Evolutionary conservation across 2,797 vertebrate species (phyloP).

Genomic region (Rhabdophis nuchalis): DNA sequence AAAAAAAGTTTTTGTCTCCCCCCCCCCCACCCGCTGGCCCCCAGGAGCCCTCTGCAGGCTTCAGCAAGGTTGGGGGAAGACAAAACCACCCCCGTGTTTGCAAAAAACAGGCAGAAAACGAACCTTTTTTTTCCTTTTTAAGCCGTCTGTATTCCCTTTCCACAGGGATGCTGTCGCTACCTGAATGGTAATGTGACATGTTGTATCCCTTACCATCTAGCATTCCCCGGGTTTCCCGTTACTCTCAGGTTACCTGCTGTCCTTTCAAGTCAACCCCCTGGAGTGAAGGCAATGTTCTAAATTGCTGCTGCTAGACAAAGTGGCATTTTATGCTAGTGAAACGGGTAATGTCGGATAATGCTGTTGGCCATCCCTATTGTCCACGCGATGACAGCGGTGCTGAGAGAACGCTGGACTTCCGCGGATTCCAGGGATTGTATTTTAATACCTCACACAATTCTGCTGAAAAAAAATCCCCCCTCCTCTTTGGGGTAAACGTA

Average conservation of each 20-base stretch:
- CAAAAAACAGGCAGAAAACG: too few species aligned
- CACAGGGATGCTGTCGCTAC: neutral
- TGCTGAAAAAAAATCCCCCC: neutral
- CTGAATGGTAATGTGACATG: neutral
- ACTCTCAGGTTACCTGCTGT: fast-evolving
- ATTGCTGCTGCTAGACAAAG: fast-evolving
- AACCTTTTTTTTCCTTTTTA: neutral
- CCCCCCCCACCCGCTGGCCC: too few species aligned
- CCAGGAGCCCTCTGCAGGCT: too few species aligned
- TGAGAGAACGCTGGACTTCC: neutral
- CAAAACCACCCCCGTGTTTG: too few species aligned
- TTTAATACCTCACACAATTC: neutral
- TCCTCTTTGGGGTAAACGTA: neutral
- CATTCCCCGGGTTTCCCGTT: neutral
- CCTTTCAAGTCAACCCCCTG: neutral
- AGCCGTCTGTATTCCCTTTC: neutral
- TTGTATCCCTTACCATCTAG: neutral
- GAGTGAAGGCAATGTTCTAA: neutral
- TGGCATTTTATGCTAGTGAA: fast-evolving
- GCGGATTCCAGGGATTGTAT: neutral
- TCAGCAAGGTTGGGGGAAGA: too few species aligned
- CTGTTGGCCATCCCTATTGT: fast-evolving
- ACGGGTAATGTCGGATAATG: neutral
- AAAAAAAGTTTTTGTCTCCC: too few species aligned
- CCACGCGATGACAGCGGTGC: neutral